These are phyloP conservation scores for Noctilio leporinus DNA, from an alignment of 2,113 vertebrate genomes.

Conservation along the genomic window DNA sequence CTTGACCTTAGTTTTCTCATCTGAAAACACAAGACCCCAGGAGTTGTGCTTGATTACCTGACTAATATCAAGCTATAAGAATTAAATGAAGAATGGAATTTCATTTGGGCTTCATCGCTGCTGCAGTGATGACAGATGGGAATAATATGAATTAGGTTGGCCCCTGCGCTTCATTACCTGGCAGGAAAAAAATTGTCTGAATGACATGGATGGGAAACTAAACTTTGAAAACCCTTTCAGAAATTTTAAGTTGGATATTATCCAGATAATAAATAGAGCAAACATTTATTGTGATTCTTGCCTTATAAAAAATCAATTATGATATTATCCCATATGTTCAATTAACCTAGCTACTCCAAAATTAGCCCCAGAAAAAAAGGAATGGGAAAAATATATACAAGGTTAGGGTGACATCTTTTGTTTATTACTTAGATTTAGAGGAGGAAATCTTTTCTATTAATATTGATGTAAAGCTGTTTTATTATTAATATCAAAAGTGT, in stretches of 20 bases:
- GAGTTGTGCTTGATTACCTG: slow-evolving; percentile 66
- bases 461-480: not conserved
- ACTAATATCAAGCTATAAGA: slow-evolving; percentile 49
- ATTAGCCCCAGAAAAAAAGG: not conserved
- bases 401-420: not conserved
- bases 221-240: slow-evolving; percentile 4
- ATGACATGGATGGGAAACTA: not conserved
- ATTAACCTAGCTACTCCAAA: not conserved
- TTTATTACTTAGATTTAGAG: not conserved
- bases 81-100: slow-evolving; percentile 60
- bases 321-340: not conserved
- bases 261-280: not conserved
- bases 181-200: not conserved
- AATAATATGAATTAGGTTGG: slow-evolving; percentile 12
- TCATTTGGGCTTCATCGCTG: slow-evolving; percentile 37
- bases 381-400: not conserved
- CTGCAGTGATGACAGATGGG: slow-evolving; percentile 54
- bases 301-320: not conserved
- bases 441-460: not conserved
- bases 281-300: slow-evolving; percentile 22
- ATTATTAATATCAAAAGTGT: not conserved
- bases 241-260: not conserved
- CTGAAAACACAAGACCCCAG: slow-evolving; percentile 39
- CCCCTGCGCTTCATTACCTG: slow-evolving; percentile 20
- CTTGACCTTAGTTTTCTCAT: slow-evolving; percentile 64